These are phyloP conservation scores for Dryocosmus kuriphilus DNA, from an alignment of 2,888 invertebrate genomes.

Conservation along the genomic window DNA sequence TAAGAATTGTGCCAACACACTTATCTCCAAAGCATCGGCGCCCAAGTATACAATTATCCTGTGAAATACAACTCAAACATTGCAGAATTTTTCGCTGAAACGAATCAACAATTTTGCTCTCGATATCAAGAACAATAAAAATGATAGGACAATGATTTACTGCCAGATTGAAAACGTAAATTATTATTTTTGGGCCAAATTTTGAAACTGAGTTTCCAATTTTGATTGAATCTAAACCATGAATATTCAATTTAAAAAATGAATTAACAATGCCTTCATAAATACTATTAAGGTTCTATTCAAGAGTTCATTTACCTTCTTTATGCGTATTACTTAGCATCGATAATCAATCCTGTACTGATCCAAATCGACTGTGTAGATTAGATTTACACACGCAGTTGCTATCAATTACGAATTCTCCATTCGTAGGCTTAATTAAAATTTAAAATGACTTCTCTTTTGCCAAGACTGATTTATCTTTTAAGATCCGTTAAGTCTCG, in stretches of 20 bases:
- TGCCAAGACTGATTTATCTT: background rate
- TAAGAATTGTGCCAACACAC: slow-evolving; percentile 31
- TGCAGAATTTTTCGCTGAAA: slow-evolving; percentile 16
- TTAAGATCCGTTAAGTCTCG: background rate
- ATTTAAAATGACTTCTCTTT: background rate
- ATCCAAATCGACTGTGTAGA: background rate
- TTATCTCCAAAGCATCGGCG: slow-evolving; percentile 25
- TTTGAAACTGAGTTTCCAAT: too few relatives aligned
- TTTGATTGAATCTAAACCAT: too few relatives aligned
- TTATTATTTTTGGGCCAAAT: too few relatives aligned
- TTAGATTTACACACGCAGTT: background rate
- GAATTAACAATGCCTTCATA: background rate
- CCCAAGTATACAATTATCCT: slow-evolving; percentile 10
- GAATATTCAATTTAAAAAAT: too few relatives aligned
- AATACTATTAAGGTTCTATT: background rate
- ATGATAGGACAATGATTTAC: background rate
- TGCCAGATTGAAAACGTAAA: background rate
- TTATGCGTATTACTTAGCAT: background rate
- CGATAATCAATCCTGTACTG: background rate
- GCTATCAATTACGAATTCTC: slow-evolving; percentile 9
- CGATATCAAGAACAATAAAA: background rate
- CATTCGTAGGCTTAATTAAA: background rate
- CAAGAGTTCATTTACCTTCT: slow-evolving; percentile 3
- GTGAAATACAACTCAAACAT: slow-evolving; percentile 30
- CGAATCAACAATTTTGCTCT: slow-evolving; percentile 6